Evolutionary conservation across 2,797 vertebrate genomes (phyloP), one percentile per base, ranked within the genome.

Genomic region (Poecile montanus): DNA sequence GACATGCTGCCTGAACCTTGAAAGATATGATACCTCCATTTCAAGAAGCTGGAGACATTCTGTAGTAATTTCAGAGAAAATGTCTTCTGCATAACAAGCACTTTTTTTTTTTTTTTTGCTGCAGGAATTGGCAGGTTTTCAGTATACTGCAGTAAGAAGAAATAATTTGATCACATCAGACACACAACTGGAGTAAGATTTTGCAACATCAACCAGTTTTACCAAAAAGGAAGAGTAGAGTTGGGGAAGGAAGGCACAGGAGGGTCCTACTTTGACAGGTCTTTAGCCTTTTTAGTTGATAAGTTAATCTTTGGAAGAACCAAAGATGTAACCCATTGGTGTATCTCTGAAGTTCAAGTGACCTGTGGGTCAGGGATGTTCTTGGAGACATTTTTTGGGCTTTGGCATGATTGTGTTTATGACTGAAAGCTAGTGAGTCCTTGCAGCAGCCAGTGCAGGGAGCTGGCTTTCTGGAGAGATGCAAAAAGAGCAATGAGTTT

Each of bases 111-210:
- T 48, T 74, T 74, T 78, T 48, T 77, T 82, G 42, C 85, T 78
- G 78, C 90, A 95, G 93, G 32, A 89, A 90, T 74, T 93, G 91
- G 83, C 93, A 95, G 62, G 44, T 90, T 95, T 96, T 96, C 80
- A 81, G 88, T 94, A 93, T 93, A 94, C 67, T 93, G 83, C 90
- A 95, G 83, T 95, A 93, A 88, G 45, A 80, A 68, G 13, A 51
- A 93, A 88, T 73, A 84, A 76, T 73, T 80, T 53, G 71, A 73
- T 88, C 80, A 79, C 25, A 70, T 73, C 71, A 73, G 29, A 47
- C 38, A 48, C 18, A 45, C 7, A 92, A 87, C 36, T 72, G 36
- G 42, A 83, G 9, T 47, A 78, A 66, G n/a, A 60, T 22, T n/a
- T 66, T 75, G 20, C 30, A 91, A 65, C 27, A n/a, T 44, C 66